Evolutionary conservation across 2,797 vertebrate species (phyloP), one percentile per base, ranked within the genome.

Genomic region (Malacoctenus gilli): DNA sequence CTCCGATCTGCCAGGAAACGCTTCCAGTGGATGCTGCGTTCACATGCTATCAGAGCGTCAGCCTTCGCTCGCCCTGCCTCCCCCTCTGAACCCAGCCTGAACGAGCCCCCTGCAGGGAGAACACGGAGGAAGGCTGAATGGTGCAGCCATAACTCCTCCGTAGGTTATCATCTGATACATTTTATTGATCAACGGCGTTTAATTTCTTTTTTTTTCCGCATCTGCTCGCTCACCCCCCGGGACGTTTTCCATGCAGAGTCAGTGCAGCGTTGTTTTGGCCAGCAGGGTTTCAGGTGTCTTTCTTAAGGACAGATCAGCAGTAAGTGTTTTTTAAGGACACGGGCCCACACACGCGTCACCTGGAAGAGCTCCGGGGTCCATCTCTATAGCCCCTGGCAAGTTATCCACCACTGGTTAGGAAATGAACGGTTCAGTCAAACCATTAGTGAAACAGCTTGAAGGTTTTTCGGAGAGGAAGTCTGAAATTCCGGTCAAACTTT

Each of bases 111-210:
- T 18, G 5, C 37, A 35, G 34, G 47, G 37, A 42, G 8, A 20
- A 12, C n/a, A n/a, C 6, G n/a, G 21, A n/a, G 7, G 21, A 55
- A 55, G 14, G 21, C 57, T 16, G 32, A 12, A 46, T 5, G 8
- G 12, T 4, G 16, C 13, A 10, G 21, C 35, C 22, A 20, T 8
- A 11, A 11, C 30, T 56, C 23, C 22, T 14, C 15, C 44, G 46
- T 35, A 25, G 36, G n/a, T 54, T 41, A 51, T 47, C 43, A 59
- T 37, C 21, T 53, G 37, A 64, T 69, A 56, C 25, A 4, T 52
- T 53, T 25, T 35, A 72, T 68, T 54, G 60, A 80, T 76, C 39
- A 28, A 20, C 18, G 37, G 25, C 50, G n/a, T 39, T 44, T 8
- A 32, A 21, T 63, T 25, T 58, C 44, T 46, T 32, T 28, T 28